Base-by-base conservation (phyloP, 2,113 vertebrate genomes). In the Mesoclemmys tuberculata region DNA sequence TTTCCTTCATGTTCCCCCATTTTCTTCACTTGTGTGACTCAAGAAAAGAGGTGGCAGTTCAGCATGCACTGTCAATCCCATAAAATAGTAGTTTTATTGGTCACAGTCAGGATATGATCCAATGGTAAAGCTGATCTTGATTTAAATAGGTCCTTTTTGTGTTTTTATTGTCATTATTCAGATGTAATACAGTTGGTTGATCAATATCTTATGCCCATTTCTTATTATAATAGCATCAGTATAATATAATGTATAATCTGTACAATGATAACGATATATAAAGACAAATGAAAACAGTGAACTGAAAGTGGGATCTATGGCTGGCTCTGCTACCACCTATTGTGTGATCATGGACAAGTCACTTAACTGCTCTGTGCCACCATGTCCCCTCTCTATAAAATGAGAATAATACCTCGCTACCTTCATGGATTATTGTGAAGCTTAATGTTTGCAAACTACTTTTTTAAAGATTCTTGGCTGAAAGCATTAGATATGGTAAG, bases 41-140 rank as follows among this genome's bases (percentile, higher is more conserved):
- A 86, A 92, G 82, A 64, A 87, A 93, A 96, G 80, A 71, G 9
- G 26, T 38, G 87, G 79, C 61, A n/a, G 18, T 68, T 89, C 0
- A n/a, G 46, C 26, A 51, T 41, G 2, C 1, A 2, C 0, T 0
- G 44, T 86, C 74, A 96, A 26, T 8, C 24, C 19, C 19, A 80
- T 16, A 38, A 92, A 89, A 64, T 54, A 41, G 22, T 88, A 77
- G 38, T 88, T 3, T 41, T 86, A 74, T 41, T 41, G 21, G 64
- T 38, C 29, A 89, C 38, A 26, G 92, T 52, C 55, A 82, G 31
- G 87, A 44, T 35, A 88, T 89, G n/a, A 14, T 71, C 22, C 8
- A 90, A n/a, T 6, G 31, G 5, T 49, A 90, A 93, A 97, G 79
- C 31, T 90, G 85, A 68, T 83, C 6, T 84, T 26, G 35, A 55